Conservation (phyloP, 2,888 invertebrate genomes). For the Cephus pygmeus region DNA sequence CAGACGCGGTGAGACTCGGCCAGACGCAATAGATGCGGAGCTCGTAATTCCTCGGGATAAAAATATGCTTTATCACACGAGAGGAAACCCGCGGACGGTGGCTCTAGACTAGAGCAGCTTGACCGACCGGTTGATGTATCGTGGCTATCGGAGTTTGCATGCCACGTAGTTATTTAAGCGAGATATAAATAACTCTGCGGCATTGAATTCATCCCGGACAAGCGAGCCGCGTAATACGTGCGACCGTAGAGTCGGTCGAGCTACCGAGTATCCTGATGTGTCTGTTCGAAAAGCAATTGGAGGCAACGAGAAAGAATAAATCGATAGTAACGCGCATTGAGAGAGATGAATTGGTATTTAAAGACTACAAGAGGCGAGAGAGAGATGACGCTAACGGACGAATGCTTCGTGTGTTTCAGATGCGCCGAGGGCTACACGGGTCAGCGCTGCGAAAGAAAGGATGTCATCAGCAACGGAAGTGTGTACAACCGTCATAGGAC, state of each 20-base stretch:
- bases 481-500: constrained; percentile 74
- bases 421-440: constrained; percentile 85
- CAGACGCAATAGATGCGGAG: constrained; percentile 23
- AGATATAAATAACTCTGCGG: constrained; percentile 38
- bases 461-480: constrained; percentile 80
- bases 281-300: too few species aligned
- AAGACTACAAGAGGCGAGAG: too few species aligned
- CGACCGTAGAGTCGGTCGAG: too few species aligned
- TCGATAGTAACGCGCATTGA: too few species aligned
- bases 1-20: neutral
- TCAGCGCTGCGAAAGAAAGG: constrained; percentile 83
- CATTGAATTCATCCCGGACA: constrained; percentile 23
- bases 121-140: neutral
- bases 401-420: constrained; percentile 68
- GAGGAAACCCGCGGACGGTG: too few species aligned
- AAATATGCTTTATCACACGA: constrained; percentile 45
- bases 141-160: constrained; percentile 13
- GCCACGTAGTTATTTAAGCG: constrained; percentile 45
- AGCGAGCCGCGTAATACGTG: constrained; percentile 15
- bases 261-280: too few species aligned
- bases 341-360: too few species aligned
- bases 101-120: neutral
- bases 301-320: too few species aligned
- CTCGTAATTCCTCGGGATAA: constrained; percentile 41
- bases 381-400: too few species aligned